phyloP scores from a whole-genome alignment of 2,113 vertebrate genomes.

The Oceanodroma tethys region DNA sequence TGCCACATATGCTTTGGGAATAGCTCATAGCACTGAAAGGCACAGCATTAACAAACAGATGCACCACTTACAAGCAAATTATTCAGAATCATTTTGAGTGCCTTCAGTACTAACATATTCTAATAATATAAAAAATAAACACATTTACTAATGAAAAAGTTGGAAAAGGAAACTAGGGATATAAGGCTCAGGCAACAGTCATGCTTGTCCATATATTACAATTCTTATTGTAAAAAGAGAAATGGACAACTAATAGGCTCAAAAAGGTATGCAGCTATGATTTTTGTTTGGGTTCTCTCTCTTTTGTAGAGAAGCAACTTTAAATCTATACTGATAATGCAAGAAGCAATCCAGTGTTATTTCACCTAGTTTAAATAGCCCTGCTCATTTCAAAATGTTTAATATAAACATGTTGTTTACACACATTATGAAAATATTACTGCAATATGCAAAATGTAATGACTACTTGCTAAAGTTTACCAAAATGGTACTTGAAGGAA shows the following conservation, averaged over 20 bases:
- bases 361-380: not conserved
- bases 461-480: not conserved
- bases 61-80: not conserved
- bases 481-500: not conserved
- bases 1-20: not conserved
- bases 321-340: not conserved
- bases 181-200: not conserved
- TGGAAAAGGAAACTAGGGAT: not conserved
- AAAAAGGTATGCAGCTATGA: not conserved
- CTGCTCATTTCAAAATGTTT: not conserved
- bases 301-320: not conserved
- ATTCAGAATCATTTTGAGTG: not conserved
- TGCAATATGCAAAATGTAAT: not conserved
- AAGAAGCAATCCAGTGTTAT: not conserved
- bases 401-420: not conserved
- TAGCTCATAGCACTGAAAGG: not conserved
- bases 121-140: not conserved
- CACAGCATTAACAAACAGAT: not conserved
- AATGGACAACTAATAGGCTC: not conserved
- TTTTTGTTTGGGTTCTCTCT: not conserved
- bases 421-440: not conserved
- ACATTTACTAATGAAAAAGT: not conserved
- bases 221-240: not conserved
- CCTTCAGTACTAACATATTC: not conserved
- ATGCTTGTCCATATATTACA: not conserved